phyloP scores from a whole-genome alignment of 2,888 invertebrate species.

The Andricus quercusramuli region DNA sequence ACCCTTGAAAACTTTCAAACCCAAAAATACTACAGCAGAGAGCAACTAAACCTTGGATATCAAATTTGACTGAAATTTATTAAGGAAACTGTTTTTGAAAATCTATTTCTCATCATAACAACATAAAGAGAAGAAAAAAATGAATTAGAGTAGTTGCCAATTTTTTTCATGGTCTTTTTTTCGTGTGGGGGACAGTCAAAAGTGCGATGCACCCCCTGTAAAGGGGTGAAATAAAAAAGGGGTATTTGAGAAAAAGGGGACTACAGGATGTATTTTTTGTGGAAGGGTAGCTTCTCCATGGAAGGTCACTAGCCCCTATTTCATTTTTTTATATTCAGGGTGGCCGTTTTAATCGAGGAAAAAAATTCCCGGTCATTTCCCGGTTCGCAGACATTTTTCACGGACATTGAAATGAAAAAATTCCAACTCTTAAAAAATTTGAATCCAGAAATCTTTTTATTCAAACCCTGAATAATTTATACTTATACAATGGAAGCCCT shows the following conservation, averaged over 20 bases:
- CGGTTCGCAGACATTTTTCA: too few relatives aligned
- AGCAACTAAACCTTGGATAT: background rate
- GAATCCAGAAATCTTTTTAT: too few relatives aligned
- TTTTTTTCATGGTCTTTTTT: background rate
- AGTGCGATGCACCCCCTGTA: slow-evolving; percentile 5
- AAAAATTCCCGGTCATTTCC: too few relatives aligned
- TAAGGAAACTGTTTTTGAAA: background rate
- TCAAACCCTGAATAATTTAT: too few relatives aligned
- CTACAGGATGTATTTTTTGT: slow-evolving; percentile 2
- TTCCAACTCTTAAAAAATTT: too few relatives aligned
- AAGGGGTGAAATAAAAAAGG: slow-evolving; percentile 32
- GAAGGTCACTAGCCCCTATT: background rate
- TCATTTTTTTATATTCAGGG: background rate
- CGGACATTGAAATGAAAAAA: too few relatives aligned
- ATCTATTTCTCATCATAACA: slow-evolving; percentile 4
- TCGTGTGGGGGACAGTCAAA: background rate
- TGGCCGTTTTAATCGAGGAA: too few relatives aligned
- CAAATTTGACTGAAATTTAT: background rate
- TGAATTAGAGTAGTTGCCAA: background rate
- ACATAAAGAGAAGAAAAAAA: background rate
- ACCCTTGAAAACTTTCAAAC: slow-evolving; percentile 21
- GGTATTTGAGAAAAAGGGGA: background rate
- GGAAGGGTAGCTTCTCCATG: background rate
- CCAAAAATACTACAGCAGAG: slow-evolving; percentile 1
- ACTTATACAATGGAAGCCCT: too few relatives aligned